Percentiles rank a stretch among this genome's conserved stretches.
Conservation (phyloP, 2,797 vertebrate genomes). For the Xiphophorus birchmanni region DNA sequence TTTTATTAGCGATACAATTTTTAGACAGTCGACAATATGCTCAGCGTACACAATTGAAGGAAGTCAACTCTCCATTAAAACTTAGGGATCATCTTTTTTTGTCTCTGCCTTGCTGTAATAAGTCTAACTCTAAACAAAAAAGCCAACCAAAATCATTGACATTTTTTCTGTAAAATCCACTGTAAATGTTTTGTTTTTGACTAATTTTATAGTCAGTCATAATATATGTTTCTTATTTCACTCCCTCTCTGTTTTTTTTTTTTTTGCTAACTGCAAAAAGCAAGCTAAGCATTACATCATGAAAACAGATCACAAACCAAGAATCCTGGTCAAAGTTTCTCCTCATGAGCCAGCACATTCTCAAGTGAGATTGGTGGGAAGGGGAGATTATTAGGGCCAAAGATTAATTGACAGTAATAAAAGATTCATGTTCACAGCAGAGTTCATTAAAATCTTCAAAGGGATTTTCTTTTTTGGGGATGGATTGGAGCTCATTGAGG, state of each 20-base stretch:
- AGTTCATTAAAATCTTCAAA: constrained; percentile 79
- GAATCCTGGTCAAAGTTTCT: constrained; percentile 55
- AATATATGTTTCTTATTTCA: neutral
- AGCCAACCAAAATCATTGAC: neutral
- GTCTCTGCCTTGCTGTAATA: neutral
- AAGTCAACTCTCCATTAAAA: neutral
- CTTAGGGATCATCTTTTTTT: neutral
- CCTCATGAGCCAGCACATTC: constrained; percentile 47
- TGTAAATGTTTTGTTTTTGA: neutral
- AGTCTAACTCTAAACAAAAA: neutral
- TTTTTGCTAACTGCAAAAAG: constrained; percentile 36
- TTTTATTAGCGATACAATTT: neutral
- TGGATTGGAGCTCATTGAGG: constrained; percentile 35
- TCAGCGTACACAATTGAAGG: neutral
- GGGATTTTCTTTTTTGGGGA: constrained; percentile 30
- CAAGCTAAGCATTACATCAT: constrained; percentile 34
- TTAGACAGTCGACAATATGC: neutral
- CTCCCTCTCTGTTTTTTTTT: neutral
- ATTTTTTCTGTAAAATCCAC: neutral
- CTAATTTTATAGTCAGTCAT: neutral
- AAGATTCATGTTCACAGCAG: constrained; percentile 74
- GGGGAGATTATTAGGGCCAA: constrained; percentile 68
- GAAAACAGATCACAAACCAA: constrained; percentile 45
- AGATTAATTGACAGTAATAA: constrained; percentile 78
- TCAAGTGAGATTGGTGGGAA: constrained; percentile 42